Base-by-base conservation (phyloP, 2,113 vertebrate species). In the Melanerpes aurifrons region DNA sequence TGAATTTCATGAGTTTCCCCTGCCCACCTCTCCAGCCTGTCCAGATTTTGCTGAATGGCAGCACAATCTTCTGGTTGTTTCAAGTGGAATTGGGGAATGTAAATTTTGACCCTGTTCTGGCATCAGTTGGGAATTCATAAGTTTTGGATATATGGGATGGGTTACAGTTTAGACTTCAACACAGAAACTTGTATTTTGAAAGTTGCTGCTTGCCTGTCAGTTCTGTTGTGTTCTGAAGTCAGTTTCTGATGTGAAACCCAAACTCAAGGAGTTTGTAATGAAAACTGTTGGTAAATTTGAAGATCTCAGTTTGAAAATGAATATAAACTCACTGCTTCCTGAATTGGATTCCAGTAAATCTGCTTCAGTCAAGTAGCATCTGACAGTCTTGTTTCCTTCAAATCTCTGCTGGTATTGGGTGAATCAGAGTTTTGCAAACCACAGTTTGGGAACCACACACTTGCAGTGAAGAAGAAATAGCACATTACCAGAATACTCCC, bases 381-480 rank as follows among this genome's bases (percentile, higher is more conserved):
- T 58, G 71, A 66, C 12, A 12, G n/a, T 9, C 37, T 85, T 62
- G 26, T 66, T 92, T 84, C 24, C 58, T 84, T 92, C 84, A 74
- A 81, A 81, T 86, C 35, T 26, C 0, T 70, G 57, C 66, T 58
- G 0, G 0, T 43, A 35, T 77, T 54, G 66, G 35, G n/a, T 86
- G 73, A 47, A 81, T 90, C 69, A 35, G 54, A 78, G n/a, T 71
- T 93, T 53, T 61, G 68, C 32, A 73, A 79, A 63, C 9, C 9
- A 13, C 14, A 2, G 32, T 82, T 53, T 67, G 69, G 69, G 86
- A 88, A 18, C 63, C n/a, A 13, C n/a, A 82, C 15, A 1, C 58
- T 79, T 7, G 0, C 28, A 72, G 28, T 40, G 63, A 92, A 54
- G 61, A 57, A 93, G 56, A 86, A 86, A 68, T 72, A 4, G 6